These are phyloP conservation scores for Cercopithecus diana DNA, from an alignment of 2,797 vertebrate genomes.

Conservation along the genomic window DNA sequence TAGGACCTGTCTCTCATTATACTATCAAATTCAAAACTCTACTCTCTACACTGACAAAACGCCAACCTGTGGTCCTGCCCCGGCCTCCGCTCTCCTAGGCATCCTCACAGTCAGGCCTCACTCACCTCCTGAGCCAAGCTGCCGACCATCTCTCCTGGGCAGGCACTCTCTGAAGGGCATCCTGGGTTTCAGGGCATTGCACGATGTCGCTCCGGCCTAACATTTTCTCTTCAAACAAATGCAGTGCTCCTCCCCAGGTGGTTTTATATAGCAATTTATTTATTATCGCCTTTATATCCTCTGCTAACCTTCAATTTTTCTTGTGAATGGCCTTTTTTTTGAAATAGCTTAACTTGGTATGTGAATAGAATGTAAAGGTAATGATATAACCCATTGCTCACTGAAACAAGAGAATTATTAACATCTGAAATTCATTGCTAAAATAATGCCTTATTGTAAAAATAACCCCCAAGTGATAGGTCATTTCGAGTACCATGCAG, in stretches of 20 bases:
- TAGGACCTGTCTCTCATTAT: not conserved
- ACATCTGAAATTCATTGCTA: conserved; percentile 34
- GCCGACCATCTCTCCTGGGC: rapidly evolving
- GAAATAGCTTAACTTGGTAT: not conserved
- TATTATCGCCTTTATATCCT: not conserved
- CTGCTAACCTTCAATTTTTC: not conserved
- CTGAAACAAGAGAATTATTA: conserved; percentile 32
- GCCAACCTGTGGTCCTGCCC: not conserved
- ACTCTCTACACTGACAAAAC: rapidly evolving
- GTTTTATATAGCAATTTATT: not conserved
- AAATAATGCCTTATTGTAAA: conserved; percentile 45
- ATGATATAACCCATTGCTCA: not conserved
- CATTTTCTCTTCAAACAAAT: not conserved
- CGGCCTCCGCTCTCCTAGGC: not conserved
- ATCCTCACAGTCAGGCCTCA: rapidly evolving
- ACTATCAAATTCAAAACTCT: not conserved
- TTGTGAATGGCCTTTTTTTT: not conserved
- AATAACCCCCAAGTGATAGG: not conserved
- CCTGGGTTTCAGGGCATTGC: not conserved
- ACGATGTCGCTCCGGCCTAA: rapidly evolving
- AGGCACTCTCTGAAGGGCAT: not conserved
- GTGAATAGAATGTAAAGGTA: not conserved
- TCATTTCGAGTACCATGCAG: not conserved
- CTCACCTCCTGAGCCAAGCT: not conserved
- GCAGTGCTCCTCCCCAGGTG: not conserved